Evolutionary conservation across 35 echinoderm and acorn worm species (phyloP).

Genomic region (Holothuria glaberrima): DNA sequence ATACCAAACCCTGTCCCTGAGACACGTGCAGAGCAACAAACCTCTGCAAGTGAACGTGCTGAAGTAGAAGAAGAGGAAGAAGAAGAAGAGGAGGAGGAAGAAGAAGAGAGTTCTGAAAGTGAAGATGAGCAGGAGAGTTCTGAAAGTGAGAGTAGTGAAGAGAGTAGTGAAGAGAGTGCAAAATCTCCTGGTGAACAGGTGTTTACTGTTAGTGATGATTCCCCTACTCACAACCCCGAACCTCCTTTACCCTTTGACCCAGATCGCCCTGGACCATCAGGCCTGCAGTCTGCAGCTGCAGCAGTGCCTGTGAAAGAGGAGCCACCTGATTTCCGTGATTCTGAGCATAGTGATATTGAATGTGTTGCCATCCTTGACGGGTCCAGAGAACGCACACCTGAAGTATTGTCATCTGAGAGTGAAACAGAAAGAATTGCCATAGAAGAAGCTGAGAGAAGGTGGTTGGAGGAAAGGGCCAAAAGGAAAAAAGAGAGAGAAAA

Average conservation of each 20-base stretch:
- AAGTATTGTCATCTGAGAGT: constrained; percentile 56
- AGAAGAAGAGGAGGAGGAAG: neutral
- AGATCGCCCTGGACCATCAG: constrained; percentile 74
- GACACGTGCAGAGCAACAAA: neutral
- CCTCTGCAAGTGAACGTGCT: neutral
- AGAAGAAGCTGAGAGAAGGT: constrained; percentile 9
- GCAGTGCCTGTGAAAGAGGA: constrained; percentile 32
- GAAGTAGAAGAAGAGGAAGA: neutral
- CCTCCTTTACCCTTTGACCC: constrained; percentile 39
- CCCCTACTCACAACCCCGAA: constrained; percentile 37
- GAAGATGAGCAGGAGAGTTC: constrained; percentile 46
- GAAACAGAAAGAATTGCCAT: constrained; percentile 36
- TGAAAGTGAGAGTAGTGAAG: constrained; percentile 32
- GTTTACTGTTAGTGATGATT: neutral
- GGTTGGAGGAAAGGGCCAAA: constrained; percentile 1
- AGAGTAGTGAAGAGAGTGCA: neutral
- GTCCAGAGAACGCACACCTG: constrained; percentile 76
- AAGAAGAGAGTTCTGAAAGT: constrained; percentile 5
- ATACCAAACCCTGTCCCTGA: neutral
- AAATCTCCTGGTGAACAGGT: neutral
- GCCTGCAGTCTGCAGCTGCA: neutral
- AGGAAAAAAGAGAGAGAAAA: constrained; percentile 16
- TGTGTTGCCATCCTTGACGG: constrained; percentile 76
- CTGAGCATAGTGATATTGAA: constrained; percentile 71
- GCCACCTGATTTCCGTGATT: constrained; percentile 57